Base-by-base conservation (phyloP, 92 coral and sea anemone genomes). In the Nematostella vectensis region DNA sequence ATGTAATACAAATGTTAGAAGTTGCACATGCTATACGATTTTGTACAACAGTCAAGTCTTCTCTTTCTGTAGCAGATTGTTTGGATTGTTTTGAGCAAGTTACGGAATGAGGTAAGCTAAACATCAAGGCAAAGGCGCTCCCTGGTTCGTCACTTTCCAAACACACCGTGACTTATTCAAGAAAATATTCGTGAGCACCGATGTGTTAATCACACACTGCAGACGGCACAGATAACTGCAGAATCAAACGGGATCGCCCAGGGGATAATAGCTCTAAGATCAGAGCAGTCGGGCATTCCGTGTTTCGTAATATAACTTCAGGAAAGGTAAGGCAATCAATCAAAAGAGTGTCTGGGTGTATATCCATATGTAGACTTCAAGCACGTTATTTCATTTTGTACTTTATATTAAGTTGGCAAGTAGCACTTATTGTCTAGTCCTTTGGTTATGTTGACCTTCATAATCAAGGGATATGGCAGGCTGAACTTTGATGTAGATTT, bases 121-220 rank as follows among this genome's bases (percentile, higher is more conserved):
- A 66, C 63, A 42, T 54, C 11, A 22, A 10, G 24, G 21, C 2
- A 26, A 36, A 25, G 0, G 23, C 11, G 19, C 54, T 20, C 42
- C 26, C 19, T 66, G 72, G 72, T 66, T 66, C 61, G 72, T 31
- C 42, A 24, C 4, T 36, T 27, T 31, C 42, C 26, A 79, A 79
- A 73, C 80, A 79, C 27, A 10, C n/a, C 47, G 67, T 73, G 75
- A 79, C 81, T 61, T 73, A 72, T 73, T 57, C 53, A 4, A 11
- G 53, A 63, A 79, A 73, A 73, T 72, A 79, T 79, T 74, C 62
- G 48, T 66, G 56, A 26, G 8, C 53, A 45, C 4, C 30, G 63
- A 66, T 66, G 72, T 66, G 72, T 29, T 66, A 49, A 54, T 55
- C 25, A 11, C 4, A 8, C 51, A 45, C 9, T 11, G 9, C 23